Percentiles rank a stretch among this genome's conserved stretches.
Conservation (phyloP, 2,113 vertebrate genomes). For the Coregonus clupeaformis region DNA sequence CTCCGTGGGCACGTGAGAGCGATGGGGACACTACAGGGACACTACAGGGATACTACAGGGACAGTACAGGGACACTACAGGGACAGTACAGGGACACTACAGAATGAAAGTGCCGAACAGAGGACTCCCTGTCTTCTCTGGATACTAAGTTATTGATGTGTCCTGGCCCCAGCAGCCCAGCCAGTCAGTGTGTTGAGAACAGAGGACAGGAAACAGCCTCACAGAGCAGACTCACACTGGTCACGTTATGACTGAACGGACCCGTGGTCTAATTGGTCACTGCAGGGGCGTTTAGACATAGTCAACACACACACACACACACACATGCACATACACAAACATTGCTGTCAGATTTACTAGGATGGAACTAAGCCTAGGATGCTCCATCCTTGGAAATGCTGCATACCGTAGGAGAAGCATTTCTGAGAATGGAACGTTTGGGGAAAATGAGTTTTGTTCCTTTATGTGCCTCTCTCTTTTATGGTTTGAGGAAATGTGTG, state of each 20-base stretch:
- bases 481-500: neutral
- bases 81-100: no score
- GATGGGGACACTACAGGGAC: no score
- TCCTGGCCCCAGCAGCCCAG: neutral
- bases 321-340: neutral
- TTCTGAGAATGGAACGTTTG: no score
- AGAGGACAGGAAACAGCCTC: neutral
- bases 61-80: no score
- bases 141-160: conserved; percentile 54
- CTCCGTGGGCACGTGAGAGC: neutral
- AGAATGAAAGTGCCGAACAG: neutral
- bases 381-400: conserved; percentile 26
- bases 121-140: conserved; percentile 39
- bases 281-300: conserved; percentile 54
- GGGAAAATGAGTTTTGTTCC: conserved; percentile 24
- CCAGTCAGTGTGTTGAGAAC: no score
- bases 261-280: conserved; percentile 66
- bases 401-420: conserved; percentile 60
- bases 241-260: conserved; percentile 64
- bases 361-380: conserved; percentile 43
- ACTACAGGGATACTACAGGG: no score
- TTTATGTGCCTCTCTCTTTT: conserved; percentile 16
- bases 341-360: conserved; percentile 48
- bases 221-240: conserved; percentile 58
- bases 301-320: conserved; percentile 29